Conservation (phyloP, 53 echinoderm and acorn worm species). For the Mesocentrotus franciscanus region DNA sequence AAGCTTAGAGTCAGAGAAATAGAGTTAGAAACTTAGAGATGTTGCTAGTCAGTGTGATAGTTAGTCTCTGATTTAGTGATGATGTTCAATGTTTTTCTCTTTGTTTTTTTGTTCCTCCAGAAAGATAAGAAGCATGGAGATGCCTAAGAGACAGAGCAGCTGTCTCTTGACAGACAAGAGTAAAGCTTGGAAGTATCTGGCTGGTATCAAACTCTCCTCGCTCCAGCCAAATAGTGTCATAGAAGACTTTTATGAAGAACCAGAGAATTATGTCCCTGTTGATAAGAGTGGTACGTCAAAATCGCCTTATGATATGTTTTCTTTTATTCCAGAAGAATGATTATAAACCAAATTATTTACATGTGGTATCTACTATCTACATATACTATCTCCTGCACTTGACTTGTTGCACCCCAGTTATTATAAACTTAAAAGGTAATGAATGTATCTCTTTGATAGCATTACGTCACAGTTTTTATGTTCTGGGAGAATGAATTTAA, state of each 20-base stretch:
- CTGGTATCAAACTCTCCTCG: conserved; percentile 60
- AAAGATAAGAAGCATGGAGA: conserved; percentile 37
- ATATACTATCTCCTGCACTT: too few species aligned
- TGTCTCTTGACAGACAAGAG: conserved; percentile 62
- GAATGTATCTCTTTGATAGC: too few species aligned
- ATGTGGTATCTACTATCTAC: too few species aligned
- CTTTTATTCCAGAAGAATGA: too few species aligned
- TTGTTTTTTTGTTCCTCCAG: not conserved
- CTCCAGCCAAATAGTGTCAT: conserved; percentile 48
- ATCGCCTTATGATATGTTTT: too few species aligned
- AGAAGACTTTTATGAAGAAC: conserved; percentile 63
- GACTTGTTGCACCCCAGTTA: too few species aligned
- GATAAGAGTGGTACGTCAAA: conserved; percentile 17
- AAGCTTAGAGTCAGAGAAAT: too few species aligned
- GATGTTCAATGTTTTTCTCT: not conserved
- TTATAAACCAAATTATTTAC: too few species aligned
- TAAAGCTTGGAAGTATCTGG: conserved; percentile 51
- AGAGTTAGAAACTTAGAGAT: not conserved
- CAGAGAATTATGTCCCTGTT: not conserved
- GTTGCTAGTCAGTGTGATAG: not conserved
- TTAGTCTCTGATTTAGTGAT: not conserved
- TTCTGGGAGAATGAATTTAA: too few species aligned
- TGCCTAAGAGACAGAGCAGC: conserved; percentile 36
- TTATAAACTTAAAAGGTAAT: too few species aligned
- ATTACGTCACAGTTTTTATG: too few species aligned